Evolutionary conservation across 2,113 vertebrate genomes (phyloP).

Genomic region (Phylloscopus whistleri): DNA sequence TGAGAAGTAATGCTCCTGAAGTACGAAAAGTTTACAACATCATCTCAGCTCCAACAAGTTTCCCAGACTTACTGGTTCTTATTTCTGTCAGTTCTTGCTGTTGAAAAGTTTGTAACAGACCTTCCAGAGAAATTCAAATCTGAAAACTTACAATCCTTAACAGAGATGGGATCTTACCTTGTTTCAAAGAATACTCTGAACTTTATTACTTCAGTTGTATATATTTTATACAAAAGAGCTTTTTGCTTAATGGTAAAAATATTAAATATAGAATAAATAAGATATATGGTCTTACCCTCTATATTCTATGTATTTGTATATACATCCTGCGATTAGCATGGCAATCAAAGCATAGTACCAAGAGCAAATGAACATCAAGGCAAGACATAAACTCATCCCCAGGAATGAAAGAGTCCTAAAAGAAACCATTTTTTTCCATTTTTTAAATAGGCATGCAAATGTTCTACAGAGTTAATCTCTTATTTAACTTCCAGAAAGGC

Average conservation of each 20-base stretch:
- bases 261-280: constrained; percentile 52
- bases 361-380: constrained; percentile 96
- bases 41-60: background rate
- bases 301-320: constrained; percentile 99
- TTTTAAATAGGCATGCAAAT: constrained; percentile 39
- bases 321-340: constrained; percentile 90
- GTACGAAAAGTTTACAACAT: background rate
- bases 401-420: constrained; percentile 92
- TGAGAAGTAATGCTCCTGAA: background rate
- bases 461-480: constrained; percentile 5
- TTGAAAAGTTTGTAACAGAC: background rate
- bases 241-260: background rate
- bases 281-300: constrained; percentile 83
- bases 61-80: background rate
- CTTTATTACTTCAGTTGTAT: background rate
- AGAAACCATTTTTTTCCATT: constrained; percentile 44
- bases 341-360: constrained; percentile 95
- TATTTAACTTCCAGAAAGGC: constrained; percentile 2
- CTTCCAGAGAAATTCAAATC: background rate
- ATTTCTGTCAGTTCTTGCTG: background rate
- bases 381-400: constrained; percentile 95
- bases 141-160: background rate
- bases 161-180: background rate
- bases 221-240: background rate
- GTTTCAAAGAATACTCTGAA: background rate